Percentiles rank a stretch among this genome's conserved stretches.
phyloP scores from a whole-genome alignment of 2,113 vertebrate genomes.

The Xenus cinereus region DNA sequence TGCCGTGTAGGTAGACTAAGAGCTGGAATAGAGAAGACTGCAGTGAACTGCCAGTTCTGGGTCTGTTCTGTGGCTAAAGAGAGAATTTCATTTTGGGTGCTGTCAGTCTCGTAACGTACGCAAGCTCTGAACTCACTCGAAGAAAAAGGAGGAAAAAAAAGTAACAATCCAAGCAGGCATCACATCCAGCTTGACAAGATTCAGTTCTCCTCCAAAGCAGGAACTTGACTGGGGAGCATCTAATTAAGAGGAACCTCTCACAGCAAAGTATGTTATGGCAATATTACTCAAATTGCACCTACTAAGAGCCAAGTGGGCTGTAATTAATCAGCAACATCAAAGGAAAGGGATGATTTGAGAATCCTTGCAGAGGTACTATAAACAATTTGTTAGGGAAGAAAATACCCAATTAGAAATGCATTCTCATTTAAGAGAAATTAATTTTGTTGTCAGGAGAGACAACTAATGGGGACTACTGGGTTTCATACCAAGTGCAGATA shows the following conservation, averaged over 20 bases:
- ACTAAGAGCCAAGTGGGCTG: slow-evolving; percentile 21
- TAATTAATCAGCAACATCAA: slow-evolving; percentile 53
- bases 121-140: slow-evolving; percentile 15
- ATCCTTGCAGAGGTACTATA: slow-evolving; percentile 32
- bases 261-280: background rate
- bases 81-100: slow-evolving; percentile 48
- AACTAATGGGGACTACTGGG: background rate
- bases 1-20: background rate
- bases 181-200: background rate
- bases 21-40: background rate
- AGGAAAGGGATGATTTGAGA: slow-evolving; percentile 23
- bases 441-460: slow-evolving; percentile 33
- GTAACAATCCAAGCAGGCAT: slow-evolving; percentile 23
- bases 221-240: background rate
- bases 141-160: background rate
- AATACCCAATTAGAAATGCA: slow-evolving; percentile 30
- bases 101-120: background rate
- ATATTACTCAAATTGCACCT: slow-evolving; percentile 12
- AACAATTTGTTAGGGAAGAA: slow-evolving; percentile 47
- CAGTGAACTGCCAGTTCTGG: slow-evolving; percentile 27
- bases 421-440: slow-evolving; percentile 33
- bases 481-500: background rate
- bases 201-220: background rate
- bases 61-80: slow-evolving; percentile 34
- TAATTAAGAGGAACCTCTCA: slow-evolving; percentile 39